Conservation (phyloP, 1,140 invertebrate species). For the Macrobrachium rosenbergii region DNA sequence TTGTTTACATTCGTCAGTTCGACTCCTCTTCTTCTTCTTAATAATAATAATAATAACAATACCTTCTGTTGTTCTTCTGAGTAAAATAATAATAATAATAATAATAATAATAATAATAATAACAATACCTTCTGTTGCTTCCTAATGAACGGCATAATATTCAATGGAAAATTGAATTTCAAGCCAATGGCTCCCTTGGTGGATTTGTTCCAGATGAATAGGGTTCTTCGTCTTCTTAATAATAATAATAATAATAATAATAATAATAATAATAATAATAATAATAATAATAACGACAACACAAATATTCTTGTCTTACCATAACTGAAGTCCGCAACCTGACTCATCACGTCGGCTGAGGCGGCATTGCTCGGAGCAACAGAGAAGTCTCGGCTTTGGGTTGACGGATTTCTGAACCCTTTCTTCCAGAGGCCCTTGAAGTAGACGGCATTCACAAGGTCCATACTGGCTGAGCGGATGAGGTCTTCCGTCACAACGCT, state of each 20-base stretch:
- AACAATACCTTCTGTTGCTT: too few species aligned
- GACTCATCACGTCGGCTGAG: neutral
- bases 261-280: neutral
- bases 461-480: conserved; percentile 71
- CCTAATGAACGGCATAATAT: too few species aligned
- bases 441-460: conserved; percentile 87
- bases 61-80: too few species aligned
- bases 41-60: neutral
- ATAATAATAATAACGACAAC: too few species aligned
- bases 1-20: too few species aligned
- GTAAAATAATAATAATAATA: too few species aligned
- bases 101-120: neutral
- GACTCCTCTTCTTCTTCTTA: too few species aligned
- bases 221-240: too few species aligned
- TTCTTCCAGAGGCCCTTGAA: conserved; percentile 86
- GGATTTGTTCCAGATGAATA: too few species aligned
- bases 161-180: too few species aligned
- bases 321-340: neutral
- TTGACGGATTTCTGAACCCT: conserved; percentile 75
- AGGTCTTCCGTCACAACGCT: conserved; percentile 70
- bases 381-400: conserved; percentile 67
- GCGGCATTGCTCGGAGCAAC: neutral
- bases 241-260: too few species aligned
- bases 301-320: neutral
- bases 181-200: too few species aligned